Evolutionary conservation across 2,113 vertebrate species (phyloP).

Genomic region (Dipodomys spectabilis): DNA sequence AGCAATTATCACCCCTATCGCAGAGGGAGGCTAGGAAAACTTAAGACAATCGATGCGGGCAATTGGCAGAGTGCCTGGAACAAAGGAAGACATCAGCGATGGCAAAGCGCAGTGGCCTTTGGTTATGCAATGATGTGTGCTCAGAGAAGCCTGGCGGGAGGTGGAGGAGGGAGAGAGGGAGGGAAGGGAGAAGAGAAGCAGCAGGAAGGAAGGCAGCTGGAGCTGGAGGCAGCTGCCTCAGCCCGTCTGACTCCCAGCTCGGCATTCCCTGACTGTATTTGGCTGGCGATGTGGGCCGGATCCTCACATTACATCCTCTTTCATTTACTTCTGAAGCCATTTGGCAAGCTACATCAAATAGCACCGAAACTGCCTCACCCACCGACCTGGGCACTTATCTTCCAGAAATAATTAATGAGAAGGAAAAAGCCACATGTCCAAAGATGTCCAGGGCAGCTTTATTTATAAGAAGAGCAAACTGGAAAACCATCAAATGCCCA

Average conservation of each 20-base stretch:
- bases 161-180: too few species aligned
- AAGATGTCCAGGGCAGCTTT: conserved; percentile 30
- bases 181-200: not conserved
- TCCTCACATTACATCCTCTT: conserved; percentile 57
- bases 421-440: conserved; percentile 66
- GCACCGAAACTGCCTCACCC: conserved; percentile 48
- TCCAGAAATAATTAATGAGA: conserved; percentile 74
- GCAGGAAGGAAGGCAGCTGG: not conserved
- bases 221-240: not conserved
- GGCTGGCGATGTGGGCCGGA: conserved; percentile 16
- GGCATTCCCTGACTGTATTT: conserved; percentile 41
- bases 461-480: conserved; percentile 47
- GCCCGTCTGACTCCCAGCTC: conserved; percentile 25
- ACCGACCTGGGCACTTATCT: conserved; percentile 61
- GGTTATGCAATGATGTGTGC: too few species aligned
- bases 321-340: conserved; percentile 66
- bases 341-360: conserved; percentile 73
- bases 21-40: conserved; percentile 15
- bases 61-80: not conserved
- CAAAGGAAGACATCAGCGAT: not conserved
- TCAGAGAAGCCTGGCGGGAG: accelerated
- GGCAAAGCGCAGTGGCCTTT: too few species aligned
- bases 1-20: not conserved
- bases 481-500: not conserved
- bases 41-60: not conserved